Evolutionary conservation across 2,113 vertebrate genomes (phyloP).

Genomic region (Plestiodon gilberti): DNA sequence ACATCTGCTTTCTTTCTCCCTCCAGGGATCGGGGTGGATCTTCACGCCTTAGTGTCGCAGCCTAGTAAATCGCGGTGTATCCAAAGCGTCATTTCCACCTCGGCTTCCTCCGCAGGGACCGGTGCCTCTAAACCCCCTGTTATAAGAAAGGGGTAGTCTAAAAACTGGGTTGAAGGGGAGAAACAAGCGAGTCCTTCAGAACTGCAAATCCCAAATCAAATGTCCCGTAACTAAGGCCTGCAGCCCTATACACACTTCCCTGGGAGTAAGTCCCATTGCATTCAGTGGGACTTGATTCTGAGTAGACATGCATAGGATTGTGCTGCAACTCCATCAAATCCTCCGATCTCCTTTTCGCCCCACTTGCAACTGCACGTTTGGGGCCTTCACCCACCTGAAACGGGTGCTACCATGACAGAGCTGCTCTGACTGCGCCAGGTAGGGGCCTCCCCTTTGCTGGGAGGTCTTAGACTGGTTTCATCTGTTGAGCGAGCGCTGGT

Average conservation of each 20-base stretch:
- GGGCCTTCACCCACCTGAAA: slow-evolving; percentile 31
- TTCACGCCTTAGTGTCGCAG: background rate
- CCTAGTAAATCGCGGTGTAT: background rate
- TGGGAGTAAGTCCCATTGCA: too few species aligned
- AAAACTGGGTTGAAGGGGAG: slow-evolving; percentile 48
- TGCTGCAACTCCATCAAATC: background rate
- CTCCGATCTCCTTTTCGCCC: slow-evolving; percentile 30
- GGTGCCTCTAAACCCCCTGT: slow-evolving; percentile 55
- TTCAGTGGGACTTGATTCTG: too few species aligned
- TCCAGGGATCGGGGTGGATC: background rate
- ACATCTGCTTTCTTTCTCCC: background rate
- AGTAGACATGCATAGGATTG: too few species aligned
- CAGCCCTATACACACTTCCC: too few species aligned
- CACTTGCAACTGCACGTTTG: slow-evolving; percentile 43
- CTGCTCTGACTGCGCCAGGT: background rate
- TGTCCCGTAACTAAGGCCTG: background rate
- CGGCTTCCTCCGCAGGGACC: slow-evolving; percentile 46
- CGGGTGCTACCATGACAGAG: slow-evolving; percentile 20
- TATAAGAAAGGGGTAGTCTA: slow-evolving; percentile 60
- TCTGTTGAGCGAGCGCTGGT: background rate
- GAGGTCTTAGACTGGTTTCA: background rate
- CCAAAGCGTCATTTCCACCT: slow-evolving; percentile 34
- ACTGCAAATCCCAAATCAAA: background rate
- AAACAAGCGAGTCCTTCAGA: background rate
- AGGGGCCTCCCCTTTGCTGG: background rate